Percentiles rank a stretch among this genome's conserved stretches.
Conservation (phyloP, 2,888 invertebrate genomes). For the Lochmaea crataegi region DNA sequence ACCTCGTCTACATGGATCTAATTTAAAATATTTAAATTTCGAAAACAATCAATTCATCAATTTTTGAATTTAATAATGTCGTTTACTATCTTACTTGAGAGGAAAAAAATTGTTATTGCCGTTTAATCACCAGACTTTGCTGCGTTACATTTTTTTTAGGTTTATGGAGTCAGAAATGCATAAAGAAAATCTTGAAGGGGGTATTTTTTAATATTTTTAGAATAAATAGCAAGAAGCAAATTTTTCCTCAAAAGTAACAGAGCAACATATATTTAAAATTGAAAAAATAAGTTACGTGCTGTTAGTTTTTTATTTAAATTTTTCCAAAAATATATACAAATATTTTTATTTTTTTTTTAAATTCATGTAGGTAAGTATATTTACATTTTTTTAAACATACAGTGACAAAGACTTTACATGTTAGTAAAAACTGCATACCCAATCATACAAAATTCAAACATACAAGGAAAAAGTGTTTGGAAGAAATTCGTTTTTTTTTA, state of each 20-base stretch:
- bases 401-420: not conserved
- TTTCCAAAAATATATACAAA: constrained; percentile 1
- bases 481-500: no score
- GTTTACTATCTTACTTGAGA: not conserved
- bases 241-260: not conserved
- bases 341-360: not conserved
- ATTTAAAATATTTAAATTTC: constrained; percentile 23
- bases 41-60: no score
- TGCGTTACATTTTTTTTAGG: no score
- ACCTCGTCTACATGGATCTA: constrained; percentile 55
- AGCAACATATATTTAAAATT: not conserved
- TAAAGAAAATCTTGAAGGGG: no score
- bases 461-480: not conserved
- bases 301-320: not conserved
- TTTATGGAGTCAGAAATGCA: no score
- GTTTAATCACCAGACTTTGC: no score
- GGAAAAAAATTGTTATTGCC: not conserved
- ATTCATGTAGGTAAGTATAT: not conserved
- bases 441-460: not conserved
- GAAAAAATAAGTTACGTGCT: not conserved
- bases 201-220: not conserved
- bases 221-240: not conserved
- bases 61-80: no score
- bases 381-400: constrained; percentile 3
- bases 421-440: not conserved